Evolutionary conservation across 53 echinoderm and acorn worm species (phyloP), one percentile per base, ranked within the genome.

Genomic region (Arbacia lixula): DNA sequence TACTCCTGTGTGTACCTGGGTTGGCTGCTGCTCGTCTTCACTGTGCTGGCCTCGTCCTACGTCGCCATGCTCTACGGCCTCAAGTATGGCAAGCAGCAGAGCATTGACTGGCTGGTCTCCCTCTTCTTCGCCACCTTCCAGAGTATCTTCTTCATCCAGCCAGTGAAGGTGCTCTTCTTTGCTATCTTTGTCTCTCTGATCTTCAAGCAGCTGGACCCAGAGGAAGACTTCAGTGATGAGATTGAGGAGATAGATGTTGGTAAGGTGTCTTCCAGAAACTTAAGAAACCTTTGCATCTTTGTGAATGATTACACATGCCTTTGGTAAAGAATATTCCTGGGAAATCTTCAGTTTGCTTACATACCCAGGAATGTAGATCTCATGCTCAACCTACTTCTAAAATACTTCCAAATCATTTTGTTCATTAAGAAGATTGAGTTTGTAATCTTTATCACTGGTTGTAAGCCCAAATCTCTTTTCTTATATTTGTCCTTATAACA

Each of bases 11-110:
- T 93, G 24, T 93, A 93, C 83, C 41, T 95, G 29, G 95, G 84
- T 3, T 95, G 95, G 95, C n/a, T 93, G 3, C 57, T 95, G 12
- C 67, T 95, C 42, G 38, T 87, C 10, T 40, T 34, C 19, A 95
- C 95, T 20, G 88, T 83, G 17, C 72, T 93, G 11, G 75, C 85
- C 19, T 93, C 95, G 16, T 88, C 93, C 0, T 95, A 95, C 75
- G 88, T 88, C 89, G 91, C 89, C 22, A 95, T 95, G 95, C 84
- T 95, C 33, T 95, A 95, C 75, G 95, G 95, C 0, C 85, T 95
- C 57, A 95, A 95, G 65, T 95, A 95, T 66, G 95, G 95, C 29
- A 88, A 73, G 75, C 88, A 95, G 61, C 86, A 91, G 21, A 93
- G 93, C 61, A 88, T 93, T 12, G 95, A 95, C 37, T 95, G 95